Base-by-base conservation (phyloP, 2,113 vertebrate species). In the Hyla sarda region DNA sequence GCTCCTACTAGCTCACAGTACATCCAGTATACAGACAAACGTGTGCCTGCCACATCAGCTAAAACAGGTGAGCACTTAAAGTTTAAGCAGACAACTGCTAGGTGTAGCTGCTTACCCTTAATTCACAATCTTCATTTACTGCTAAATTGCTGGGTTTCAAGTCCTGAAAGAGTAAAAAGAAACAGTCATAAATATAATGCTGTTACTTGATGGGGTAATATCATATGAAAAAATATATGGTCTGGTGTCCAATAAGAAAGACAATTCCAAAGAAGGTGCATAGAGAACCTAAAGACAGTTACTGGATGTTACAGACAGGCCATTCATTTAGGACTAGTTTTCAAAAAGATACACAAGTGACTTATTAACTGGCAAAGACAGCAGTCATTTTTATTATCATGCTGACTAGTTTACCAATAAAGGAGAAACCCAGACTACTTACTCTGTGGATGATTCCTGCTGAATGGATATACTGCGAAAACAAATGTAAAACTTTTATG, bases 371-470 rank as follows among this genome's bases (percentile, higher is more conserved):
- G 48, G 11, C 4, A 12, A n/a, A 25, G 10, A 28, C 25, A 25
- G n/a, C 25, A 14, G 60, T 28, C 60, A 65, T 25, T 65, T 25
- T 5, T 5, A 56, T 23, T 23, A 56, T 23, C 19, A 56, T 56
- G 21, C 54, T 56, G 54, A 21, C 54, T 56, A 7, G 54, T 56
- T 56, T 21, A 72, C 19, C 69, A 72, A 17, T 37, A 19, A 72
- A 5, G 5, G 6, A 17, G 11, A 74, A n/a, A 4, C 11, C 73
- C 21, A 45, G 1, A 23, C 5, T 82, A 93, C 98, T 97, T 92
- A 99, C 98, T 94, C 98, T 93, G 90, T 99, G 98, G 88, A 99
- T 97, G 93, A 99, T 95, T 91, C 98, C 98, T 0, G 98, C 98
- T 50, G 98, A 99, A 92, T 99, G 98, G 92, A 99, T 98, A 92